A percentile compares a stretch with the other conserved stretches of the same genome.
Conservation (phyloP, 2,113 vertebrate genomes). For the human (Homo sapiens) region DNA sequence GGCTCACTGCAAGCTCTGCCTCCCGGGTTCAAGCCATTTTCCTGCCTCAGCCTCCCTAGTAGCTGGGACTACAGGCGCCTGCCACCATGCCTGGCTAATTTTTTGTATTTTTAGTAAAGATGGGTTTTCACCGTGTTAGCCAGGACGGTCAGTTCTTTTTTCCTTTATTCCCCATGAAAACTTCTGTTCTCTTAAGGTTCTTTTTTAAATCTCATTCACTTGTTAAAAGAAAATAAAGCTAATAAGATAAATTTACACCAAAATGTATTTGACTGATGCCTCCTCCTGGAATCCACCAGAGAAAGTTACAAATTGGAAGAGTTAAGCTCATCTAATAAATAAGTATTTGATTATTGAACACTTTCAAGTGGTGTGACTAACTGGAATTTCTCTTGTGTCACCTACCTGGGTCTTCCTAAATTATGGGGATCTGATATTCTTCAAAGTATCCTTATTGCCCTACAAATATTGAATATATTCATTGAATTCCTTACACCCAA, state of each 20-base stretch:
- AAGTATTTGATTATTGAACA: neutral
- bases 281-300: neutral
- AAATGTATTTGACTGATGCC: neutral
- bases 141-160: neutral
- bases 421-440: neutral
- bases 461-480: neutral
- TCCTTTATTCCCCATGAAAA: neutral
- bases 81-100: too few relatives aligned
- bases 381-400: neutral
- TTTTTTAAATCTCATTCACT: neutral
- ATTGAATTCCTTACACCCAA: neutral
- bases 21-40: too few relatives aligned
- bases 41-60: too few relatives aligned
- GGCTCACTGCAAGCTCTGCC: too few relatives aligned
- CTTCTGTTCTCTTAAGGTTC: neutral
- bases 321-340: neutral
- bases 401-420: neutral
- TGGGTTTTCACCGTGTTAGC: too few relatives aligned
- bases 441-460: neutral
- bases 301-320: neutral
- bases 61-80: too few relatives aligned
- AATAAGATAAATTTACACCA: neutral
- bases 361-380: neutral
- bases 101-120: too few relatives aligned
- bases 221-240: neutral